Evolutionary conservation across 1,140 invertebrate genomes (phyloP).

Genomic region (Helicorthomorpha holstii): DNA sequence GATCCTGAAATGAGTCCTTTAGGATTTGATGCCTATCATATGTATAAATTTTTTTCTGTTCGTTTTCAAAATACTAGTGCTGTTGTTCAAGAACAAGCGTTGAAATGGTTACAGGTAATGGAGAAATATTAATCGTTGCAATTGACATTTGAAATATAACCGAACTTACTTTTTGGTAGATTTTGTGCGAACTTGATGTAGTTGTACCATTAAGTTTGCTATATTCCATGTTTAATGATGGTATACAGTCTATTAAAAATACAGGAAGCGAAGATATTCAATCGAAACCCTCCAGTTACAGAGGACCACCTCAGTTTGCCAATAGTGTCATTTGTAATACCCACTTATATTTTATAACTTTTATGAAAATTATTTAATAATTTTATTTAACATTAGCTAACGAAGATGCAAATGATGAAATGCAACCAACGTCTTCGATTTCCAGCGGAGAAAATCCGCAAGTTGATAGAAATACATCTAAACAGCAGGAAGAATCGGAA

Average conservation of each 20-base stretch:
- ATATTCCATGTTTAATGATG: constrained; percentile 74
- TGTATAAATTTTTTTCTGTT: constrained; percentile 85
- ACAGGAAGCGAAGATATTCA: not conserved
- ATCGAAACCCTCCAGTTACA: not conserved
- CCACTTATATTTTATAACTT: not conserved
- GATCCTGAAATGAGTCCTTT: constrained; percentile 90
- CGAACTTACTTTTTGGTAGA: constrained; percentile 36
- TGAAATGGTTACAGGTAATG: constrained; percentile 81
- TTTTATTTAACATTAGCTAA: not conserved
- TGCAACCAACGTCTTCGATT: constrained; percentile 2
- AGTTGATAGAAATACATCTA: not conserved
- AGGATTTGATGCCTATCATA: constrained; percentile 78
- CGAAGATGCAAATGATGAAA: constrained; percentile 1
- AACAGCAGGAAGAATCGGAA: constrained; percentile 22
- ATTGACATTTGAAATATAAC: constrained; percentile 3
- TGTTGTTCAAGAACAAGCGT: constrained; percentile 78
- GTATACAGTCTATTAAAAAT: constrained; percentile 32
- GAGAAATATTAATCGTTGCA: constrained; percentile 1
- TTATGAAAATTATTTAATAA: not conserved
- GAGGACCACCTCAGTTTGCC: not conserved
- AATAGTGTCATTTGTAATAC: not conserved
- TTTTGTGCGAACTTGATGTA: constrained; percentile 72
- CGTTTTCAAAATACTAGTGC: constrained; percentile 68
- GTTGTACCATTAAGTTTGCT: constrained; percentile 66
- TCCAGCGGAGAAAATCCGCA: not conserved